Conservation (phyloP, 2,888 invertebrate species). For the Hyles lineata region DNA sequence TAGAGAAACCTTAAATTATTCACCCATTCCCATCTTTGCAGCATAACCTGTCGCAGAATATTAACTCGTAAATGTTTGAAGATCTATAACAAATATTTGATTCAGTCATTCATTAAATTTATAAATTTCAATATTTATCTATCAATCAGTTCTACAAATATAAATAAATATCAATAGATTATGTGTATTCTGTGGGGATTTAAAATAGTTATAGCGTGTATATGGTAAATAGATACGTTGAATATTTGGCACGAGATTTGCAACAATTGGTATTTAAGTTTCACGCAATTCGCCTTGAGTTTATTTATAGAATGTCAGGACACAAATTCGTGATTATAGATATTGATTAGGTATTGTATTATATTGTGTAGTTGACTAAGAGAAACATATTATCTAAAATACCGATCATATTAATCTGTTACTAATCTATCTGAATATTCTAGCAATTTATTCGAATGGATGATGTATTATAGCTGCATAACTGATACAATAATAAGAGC, state of each 20-base stretch:
- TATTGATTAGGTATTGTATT: conserved; percentile 1
- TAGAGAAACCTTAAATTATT: conserved; percentile 28
- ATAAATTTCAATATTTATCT: not conserved
- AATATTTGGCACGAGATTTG: conserved; percentile 3
- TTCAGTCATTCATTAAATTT: not conserved
- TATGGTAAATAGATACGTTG: not conserved
- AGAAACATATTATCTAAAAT: conserved; percentile 1
- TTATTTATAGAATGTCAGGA: conserved; percentile 6
- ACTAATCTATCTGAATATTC: not conserved
- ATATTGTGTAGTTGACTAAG: not conserved
- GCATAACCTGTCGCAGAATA: not conserved
- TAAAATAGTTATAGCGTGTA: not conserved
- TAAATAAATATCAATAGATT: not conserved
- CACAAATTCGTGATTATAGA: conserved; percentile 3
- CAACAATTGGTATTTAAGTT: conserved; percentile 1
- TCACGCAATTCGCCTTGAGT: conserved; percentile 6
- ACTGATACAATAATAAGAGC: not conserved
- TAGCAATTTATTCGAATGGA: no score
- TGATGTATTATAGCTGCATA: no score
- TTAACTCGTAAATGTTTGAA: not conserved
- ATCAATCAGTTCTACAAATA: not conserved
- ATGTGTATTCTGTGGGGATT: not conserved
- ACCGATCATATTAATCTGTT: not conserved
- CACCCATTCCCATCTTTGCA: not conserved
- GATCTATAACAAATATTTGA: not conserved